Evolutionary conservation across 2,113 vertebrate species (phyloP).

Genomic region (Cyprinodon brontotheroides): DNA sequence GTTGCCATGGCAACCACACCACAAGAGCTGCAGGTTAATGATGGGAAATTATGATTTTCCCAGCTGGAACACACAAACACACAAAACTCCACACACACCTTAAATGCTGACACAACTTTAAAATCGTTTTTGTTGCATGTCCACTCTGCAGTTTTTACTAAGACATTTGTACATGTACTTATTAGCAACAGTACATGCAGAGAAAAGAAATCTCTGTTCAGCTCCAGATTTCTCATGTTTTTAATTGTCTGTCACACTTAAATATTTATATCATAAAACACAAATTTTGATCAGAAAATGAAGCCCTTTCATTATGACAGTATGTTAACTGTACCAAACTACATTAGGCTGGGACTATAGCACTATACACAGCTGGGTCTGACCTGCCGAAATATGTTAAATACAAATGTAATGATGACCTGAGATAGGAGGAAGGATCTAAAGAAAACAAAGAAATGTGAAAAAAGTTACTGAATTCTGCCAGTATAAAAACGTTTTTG

Average conservation of each 20-base stretch:
- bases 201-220: not conserved
- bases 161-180: not conserved
- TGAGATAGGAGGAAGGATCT: no score
- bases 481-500: no score
- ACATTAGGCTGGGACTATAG: no score
- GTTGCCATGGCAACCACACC: conserved; percentile 69
- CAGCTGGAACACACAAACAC: conserved; percentile 30
- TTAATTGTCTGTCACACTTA: not conserved
- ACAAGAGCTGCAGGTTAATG: conserved; percentile 71
- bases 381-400: no score
- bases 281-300: no score
- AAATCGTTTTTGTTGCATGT: conserved; percentile 8
- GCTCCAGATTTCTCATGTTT: not conserved
- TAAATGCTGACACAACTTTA: conserved; percentile 41
- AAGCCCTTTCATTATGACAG: no score
- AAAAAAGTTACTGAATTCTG: no score
- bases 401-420: no score
- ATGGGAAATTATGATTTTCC: conserved; percentile 68
- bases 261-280: not conserved
- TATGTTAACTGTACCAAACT: no score
- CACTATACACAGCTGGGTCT: no score
- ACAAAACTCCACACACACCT: conserved; percentile 3
- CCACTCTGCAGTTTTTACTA: not conserved
- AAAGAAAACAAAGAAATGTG: no score
- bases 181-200: not conserved